A percentile compares a stretch with the other conserved stretches of the same genome.
Conservation (phyloP, 2,888 invertebrate species). For the Fragum fragum region DNA sequence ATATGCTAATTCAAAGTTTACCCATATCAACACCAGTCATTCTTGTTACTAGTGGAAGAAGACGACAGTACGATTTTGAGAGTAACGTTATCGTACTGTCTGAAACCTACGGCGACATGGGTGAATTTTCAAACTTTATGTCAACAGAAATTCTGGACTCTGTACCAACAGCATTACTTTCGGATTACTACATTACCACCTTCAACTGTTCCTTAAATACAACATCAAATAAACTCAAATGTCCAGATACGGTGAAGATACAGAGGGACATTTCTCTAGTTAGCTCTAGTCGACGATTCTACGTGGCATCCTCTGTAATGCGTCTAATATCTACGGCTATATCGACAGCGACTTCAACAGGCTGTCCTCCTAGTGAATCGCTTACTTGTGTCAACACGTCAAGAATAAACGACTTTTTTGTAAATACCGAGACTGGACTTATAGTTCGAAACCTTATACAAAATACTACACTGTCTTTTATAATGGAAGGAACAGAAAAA, state of each 20-base stretch:
- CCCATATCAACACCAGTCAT: conserved; percentile 31
- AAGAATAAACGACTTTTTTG: neutral
- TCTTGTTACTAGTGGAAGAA: conserved; percentile 39
- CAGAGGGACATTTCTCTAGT: neutral
- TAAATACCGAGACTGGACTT: conserved; percentile 4
- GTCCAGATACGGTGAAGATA: conserved; percentile 25
- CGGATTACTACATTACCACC: conserved; percentile 34
- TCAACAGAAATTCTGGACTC: conserved; percentile 15
- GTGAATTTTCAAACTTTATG: neutral
- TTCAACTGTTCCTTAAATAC: conserved; percentile 43
- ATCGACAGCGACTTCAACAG: conserved; percentile 7
- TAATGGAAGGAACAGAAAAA: neutral
- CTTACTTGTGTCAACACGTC: neutral
- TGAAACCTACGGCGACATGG: neutral
- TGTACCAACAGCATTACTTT: neutral
- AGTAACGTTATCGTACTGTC: neutral
- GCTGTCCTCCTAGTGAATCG: conserved; percentile 30
- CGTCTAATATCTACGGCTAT: neutral
- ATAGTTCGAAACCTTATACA: neutral
- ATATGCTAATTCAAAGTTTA: conserved; percentile 6
- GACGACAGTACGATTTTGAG: neutral
- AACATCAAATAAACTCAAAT: neutral
- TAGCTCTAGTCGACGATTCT: conserved; percentile 7
- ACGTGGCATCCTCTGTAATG: conserved; percentile 17
- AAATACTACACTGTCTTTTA: neutral